Evolutionary conservation across 2,113 vertebrate genomes (phyloP).

Genomic region (Neodontobutis hainanensis): DNA sequence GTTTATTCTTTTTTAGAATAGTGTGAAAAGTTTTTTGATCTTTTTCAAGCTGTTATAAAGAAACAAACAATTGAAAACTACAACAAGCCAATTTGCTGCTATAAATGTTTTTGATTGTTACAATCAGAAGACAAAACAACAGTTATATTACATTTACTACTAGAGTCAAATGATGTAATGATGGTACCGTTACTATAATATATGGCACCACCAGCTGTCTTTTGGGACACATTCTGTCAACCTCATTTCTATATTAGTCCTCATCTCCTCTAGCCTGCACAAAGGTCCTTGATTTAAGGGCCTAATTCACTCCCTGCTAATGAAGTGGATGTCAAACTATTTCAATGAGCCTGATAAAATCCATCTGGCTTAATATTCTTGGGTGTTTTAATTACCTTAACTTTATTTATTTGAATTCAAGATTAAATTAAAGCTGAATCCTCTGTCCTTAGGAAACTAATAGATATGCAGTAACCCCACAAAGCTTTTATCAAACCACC

Average conservation of each 20-base stretch:
- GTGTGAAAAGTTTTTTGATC: neutral
- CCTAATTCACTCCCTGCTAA: constrained; percentile 18
- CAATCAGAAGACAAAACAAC: constrained; percentile 18
- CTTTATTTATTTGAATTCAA: too few species aligned
- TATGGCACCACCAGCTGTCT: constrained; percentile 55
- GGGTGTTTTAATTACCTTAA: too few species aligned
- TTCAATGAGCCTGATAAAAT: neutral
- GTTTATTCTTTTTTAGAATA: constrained; percentile 7
- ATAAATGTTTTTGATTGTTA: constrained; percentile 11
- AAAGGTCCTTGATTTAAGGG: constrained; percentile 46
- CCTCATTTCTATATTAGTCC: constrained; percentile 76
- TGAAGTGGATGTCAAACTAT: constrained; percentile 26
- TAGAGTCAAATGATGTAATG: constrained; percentile 38
- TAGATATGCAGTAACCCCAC: too few species aligned
- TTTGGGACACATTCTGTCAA: constrained; percentile 68
- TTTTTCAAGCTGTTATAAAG: neutral
- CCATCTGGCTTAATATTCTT: too few species aligned
- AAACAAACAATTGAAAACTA: constrained; percentile 26
- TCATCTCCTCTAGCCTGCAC: constrained; percentile 64
- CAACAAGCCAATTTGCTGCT: constrained; percentile 30
- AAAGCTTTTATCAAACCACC: too few species aligned
- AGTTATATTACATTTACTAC: constrained; percentile 9
- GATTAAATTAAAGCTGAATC: too few species aligned
- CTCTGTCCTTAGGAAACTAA: too few species aligned
- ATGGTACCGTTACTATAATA: constrained; percentile 55